Base-by-base conservation (phyloP, 2,113 vertebrate species). In the Paralichthys olivaceus region DNA sequence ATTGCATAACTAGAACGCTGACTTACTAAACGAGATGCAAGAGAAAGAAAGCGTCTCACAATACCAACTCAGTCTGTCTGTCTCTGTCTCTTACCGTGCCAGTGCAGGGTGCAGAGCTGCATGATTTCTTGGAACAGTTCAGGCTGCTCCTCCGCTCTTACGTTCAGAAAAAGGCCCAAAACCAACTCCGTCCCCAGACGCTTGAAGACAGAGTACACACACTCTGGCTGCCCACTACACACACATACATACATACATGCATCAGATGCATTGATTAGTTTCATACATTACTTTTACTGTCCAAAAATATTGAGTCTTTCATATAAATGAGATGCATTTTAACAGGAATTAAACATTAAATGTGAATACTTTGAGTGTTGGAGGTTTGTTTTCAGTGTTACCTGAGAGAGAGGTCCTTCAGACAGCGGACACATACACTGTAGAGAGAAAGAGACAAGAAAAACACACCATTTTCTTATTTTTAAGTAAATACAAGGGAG, bases 41-140 rank as follows among this genome's bases (percentile, higher is more conserved):
- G 12, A 15, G 40, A 43, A 43, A 47, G 15, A 1, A 17, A 19
- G 43, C 43, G 11, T 43, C 14, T 43, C 11, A 43, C 5, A 49
- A 22, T 17, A 20, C 45, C 32, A 32, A 49, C n/a, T n/a, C n/a
- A 43, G n/a, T 47, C 19, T 65, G 25, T 65, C 54, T 29, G 22
- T 58, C 25, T 59, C 49, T 51, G 22, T 53, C 19, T 49, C 54
- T 12, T 72, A 93, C 91, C 91, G 22, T 93, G 92, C 91, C 92
- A 94, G 81, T 94, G 91, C 26, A 79, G 82, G 5, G 91, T 94
- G 84, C 91, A 92, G 20, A 93, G 93, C 22, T 87, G 69, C 7
- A 63, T 69, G 62, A 93, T 91, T 62, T 93, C 86, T 72, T 90
- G 65, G 72, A 83, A 91, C 12, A 90, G 79, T 49, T 91, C 80